A percentile compares a stretch with the other conserved stretches of the same genome.
phyloP scores from a whole-genome alignment of 2,113 vertebrate genomes.

The Odontesthes bonariensis region DNA sequence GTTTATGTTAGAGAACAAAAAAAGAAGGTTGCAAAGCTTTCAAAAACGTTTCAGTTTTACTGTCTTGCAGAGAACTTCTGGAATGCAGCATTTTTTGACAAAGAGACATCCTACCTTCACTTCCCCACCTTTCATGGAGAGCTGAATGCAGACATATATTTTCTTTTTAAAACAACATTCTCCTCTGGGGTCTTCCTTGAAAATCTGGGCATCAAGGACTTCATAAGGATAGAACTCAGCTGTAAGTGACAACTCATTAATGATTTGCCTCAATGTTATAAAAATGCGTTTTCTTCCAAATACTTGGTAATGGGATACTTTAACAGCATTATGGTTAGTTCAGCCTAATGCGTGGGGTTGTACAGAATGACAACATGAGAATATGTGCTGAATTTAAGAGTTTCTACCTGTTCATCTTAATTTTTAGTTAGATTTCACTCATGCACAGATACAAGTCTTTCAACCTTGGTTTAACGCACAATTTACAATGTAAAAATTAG shows the following conservation, averaged over 20 bases:
- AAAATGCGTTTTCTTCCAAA: background rate
- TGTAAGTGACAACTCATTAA: conserved; percentile 85
- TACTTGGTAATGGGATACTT: background rate
- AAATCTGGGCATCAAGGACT: conserved; percentile 96
- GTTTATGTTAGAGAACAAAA: background rate
- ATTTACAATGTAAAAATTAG: too few species aligned
- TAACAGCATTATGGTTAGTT: background rate
- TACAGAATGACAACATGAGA: too few species aligned
- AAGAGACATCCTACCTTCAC: conserved; percentile 93
- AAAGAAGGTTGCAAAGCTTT: background rate
- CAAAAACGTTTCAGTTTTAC: conserved; percentile 15
- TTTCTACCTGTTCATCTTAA: too few species aligned
- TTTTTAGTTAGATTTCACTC: too few species aligned
- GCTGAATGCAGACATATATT: conserved; percentile 93
- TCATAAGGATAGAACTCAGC: conserved; percentile 93
- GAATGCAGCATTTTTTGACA: conserved; percentile 96
- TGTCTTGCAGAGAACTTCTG: conserved; percentile 88
- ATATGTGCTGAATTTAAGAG: too few species aligned
- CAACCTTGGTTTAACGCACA: too few species aligned
- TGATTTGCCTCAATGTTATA: background rate
- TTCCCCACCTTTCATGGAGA: conserved; percentile 98
- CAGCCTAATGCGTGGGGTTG: background rate
- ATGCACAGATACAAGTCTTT: too few species aligned
- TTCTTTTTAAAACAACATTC: conserved; percentile 95
- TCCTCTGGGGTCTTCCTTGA: conserved; percentile 95